Base-by-base conservation (phyloP, 2,797 vertebrate genomes). In the Melopsittacus undulatus region DNA sequence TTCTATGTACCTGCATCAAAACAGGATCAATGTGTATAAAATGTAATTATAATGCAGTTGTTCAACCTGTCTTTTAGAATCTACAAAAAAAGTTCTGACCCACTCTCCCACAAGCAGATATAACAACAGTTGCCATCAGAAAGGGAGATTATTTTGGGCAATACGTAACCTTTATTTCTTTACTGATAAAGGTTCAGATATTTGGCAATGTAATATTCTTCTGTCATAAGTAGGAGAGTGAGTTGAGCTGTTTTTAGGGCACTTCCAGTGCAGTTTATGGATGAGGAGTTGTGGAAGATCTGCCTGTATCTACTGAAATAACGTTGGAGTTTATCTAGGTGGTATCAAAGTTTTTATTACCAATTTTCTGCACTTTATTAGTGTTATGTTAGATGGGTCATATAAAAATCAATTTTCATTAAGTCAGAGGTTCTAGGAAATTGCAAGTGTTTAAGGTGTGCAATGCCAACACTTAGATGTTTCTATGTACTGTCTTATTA, bases 401-500 rank as follows among this genome's bases (percentile, higher is more conserved):
- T 66, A 29, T 32, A 75, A 78, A 87, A 83, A 80, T 68, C 21
- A 83, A 34, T 93, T 93, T 93, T 75, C 29, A 36, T 83, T 68
- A 78, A 82, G 45, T 85, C 61, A 59, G 38, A 78, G 24, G 27
- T 78, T 93, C 64, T 78, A 89, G 66, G 46, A 80, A 88, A 63
- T 40, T 64, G 36, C 32, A 79, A 21, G 21, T 43, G 16, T 84
- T 95, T 82, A 69, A 89, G 74, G 34, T 81, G 11, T 74, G 70
- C 75, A 90, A 66, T 93, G 57, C 87, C 1, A 5, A 81, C 72
- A n/a, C 76, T 75, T 83, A 68, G 43, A 46, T 96, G 72, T 90
- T 91, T 92, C 87, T 68, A 13, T 93, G 87, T 94, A 74, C 46
- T 92, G 61, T 84, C 90, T 82, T 95, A 95, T 89, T 97, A 92